These are phyloP conservation scores for Brienomyrus brachyistius DNA, from an alignment of 2,113 vertebrate species.

Conservation along the genomic window DNA sequence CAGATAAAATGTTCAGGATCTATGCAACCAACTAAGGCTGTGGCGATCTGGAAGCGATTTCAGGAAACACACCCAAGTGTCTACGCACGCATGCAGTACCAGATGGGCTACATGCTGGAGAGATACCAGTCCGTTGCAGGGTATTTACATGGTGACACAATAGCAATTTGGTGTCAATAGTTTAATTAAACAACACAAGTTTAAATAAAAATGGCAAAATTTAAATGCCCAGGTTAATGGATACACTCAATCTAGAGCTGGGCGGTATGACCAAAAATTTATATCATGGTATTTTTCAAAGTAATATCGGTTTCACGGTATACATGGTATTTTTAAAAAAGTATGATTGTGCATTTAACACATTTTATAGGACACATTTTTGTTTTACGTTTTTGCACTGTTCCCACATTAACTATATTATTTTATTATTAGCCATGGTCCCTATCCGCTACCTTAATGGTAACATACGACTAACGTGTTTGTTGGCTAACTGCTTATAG, in stretches of 20 bases:
- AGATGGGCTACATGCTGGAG: background rate
- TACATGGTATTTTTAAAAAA: too few species aligned
- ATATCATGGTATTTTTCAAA: too few species aligned
- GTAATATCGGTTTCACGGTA: too few species aligned
- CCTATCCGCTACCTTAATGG: too few species aligned
- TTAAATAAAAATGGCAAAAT: background rate
- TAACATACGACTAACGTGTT: too few species aligned
- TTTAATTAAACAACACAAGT: background rate
- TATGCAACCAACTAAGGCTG: background rate
- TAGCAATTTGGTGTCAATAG: background rate
- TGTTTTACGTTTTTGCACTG: too few species aligned
- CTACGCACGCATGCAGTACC: background rate
- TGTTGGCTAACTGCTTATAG: too few species aligned
- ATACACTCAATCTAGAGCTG: background rate
- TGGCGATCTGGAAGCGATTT: background rate
- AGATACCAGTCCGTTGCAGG: background rate
- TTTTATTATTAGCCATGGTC: too few species aligned
- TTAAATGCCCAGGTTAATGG: background rate
- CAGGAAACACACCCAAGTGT: background rate
- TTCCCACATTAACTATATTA: too few species aligned
- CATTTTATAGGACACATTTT: too few species aligned
- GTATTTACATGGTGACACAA: background rate
- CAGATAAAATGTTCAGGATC: background rate
- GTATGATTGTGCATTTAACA: too few species aligned
- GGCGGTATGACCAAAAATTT: too few species aligned